Percentiles rank a stretch among this genome's conserved stretches.
Evolutionary conservation across 2,888 invertebrate species (phyloP).

Genomic region (Stenichneumon culpator): DNA sequence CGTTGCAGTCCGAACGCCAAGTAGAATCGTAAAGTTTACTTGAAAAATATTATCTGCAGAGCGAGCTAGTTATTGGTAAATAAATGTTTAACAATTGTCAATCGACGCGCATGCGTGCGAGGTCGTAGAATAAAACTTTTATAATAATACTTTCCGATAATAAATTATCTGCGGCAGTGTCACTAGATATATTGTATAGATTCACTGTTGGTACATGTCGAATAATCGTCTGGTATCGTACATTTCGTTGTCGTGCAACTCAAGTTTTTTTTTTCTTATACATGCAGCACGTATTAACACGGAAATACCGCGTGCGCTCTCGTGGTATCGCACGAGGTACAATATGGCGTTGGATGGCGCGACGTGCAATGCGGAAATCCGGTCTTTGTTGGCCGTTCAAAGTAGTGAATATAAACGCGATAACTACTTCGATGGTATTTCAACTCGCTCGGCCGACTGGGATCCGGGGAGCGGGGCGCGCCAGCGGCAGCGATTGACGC

Average conservation of each 20-base stretch:
- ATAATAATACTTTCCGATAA: conserved; percentile 9
- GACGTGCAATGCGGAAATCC: conserved; percentile 26
- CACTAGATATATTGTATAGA: conserved; percentile 24
- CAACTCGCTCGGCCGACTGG: neutral
- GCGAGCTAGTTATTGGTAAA: neutral
- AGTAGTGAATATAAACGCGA: conserved; percentile 2
- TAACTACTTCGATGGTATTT: neutral
- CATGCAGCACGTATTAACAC: conserved; percentile 3
- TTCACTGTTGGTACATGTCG: conserved; percentile 27
- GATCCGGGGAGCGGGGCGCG: neutral
- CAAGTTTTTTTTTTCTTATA: neutral
- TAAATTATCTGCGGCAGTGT: conserved; percentile 4
- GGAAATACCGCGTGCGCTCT: conserved; percentile 9
- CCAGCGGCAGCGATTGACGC: neutral
- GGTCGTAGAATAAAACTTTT: neutral
- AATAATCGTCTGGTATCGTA: neutral
- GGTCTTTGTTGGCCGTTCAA: conserved; percentile 9
- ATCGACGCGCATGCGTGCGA: neutral
- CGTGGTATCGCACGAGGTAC: conserved; percentile 29
- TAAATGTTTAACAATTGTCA: neutral
- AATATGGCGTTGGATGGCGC: conserved; percentile 40
- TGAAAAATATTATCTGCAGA: conserved; percentile 6
- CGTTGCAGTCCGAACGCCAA: conserved; percentile 1
- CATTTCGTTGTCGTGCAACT: neutral
- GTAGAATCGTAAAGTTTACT: conserved; percentile 4